Evolutionary conservation across 1,140 invertebrate genomes (phyloP), one percentile per base, ranked within the genome.

Genomic region (Lordiphosa collinella): DNA sequence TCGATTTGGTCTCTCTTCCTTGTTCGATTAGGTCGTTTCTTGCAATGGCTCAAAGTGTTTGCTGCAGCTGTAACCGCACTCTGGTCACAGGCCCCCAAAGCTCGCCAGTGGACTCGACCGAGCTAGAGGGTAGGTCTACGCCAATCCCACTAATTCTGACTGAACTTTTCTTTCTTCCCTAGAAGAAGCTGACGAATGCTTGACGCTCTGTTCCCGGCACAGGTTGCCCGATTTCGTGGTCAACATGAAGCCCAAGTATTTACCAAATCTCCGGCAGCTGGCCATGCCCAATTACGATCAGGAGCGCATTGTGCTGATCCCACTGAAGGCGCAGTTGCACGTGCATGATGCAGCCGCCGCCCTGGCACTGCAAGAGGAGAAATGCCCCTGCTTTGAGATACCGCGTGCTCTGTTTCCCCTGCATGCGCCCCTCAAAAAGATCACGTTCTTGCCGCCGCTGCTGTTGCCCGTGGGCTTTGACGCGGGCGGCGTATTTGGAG

Each of bases 401-500:
- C 67, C 67, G 1, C 3, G 9, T 1, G 13, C 6, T 2, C 10
- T 61, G 8, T 73, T 73, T 6, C 63, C 70, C 0, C 1, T 2
- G 0, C 18, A 44, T 4, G 53, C 53, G 0, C 70, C 70, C 0
- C 3, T 74, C 0, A n/a, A 47, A 3, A 47, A 41, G 44, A 54
- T 74, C 0, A 51, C 12, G 1, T 74, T 18, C 0, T 1, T 74
- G 57, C 63, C 69, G n/a, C 2, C 8, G 9, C 9, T 48, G 2
- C 2, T 74, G 10, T 40, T 74, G 22, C 70, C 70, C 1, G 0
- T 2, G 2, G 38, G 29, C 2, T 52, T 51, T n/a, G 38, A 62
- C 2, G 70, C 70, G 0, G 70, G 49, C 12, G 70, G 57, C 1
- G 49, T 74, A 0, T 74, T 58, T 8, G 35, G 10, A 0, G 5